These are phyloP conservation scores for Lagenorhynchus albirostris DNA, from an alignment of 2,113 vertebrate genomes.

Conservation along the genomic window DNA sequence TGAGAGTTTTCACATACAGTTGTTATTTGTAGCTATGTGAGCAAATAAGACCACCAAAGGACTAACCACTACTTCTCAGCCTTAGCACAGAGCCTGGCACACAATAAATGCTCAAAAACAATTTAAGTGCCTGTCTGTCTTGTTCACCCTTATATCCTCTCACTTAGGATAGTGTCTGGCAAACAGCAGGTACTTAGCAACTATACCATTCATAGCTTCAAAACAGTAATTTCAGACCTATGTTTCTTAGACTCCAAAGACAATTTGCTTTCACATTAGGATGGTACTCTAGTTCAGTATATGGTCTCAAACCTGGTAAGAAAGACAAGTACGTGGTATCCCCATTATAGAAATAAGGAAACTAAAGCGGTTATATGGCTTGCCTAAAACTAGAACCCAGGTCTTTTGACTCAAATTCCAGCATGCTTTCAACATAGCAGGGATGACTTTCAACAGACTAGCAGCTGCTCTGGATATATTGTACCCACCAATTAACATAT, in stretches of 20 bases:
- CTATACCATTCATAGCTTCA: neutral
- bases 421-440: neutral
- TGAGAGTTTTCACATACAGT: neutral
- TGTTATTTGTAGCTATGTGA: neutral
- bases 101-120: neutral
- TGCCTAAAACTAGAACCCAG: neutral
- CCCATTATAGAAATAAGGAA: neutral
- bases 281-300: neutral
- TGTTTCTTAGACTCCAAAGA: neutral
- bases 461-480: neutral
- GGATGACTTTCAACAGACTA: neutral
- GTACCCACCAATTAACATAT: neutral
- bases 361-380: neutral
- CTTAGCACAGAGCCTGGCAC: neutral
- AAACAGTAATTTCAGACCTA: neutral
- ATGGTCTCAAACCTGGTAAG: neutral
- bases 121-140: neutral
- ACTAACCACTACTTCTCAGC: neutral
- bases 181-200: neutral
- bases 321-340: neutral
- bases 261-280: neutral
- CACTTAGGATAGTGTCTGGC: neutral
- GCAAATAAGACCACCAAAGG: neutral
- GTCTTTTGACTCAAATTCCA: neutral
- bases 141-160: neutral